Evolutionary conservation across 92 coral and sea anemone genomes (phyloP).

Genomic region (Anthopleura xanthogrammica): DNA sequence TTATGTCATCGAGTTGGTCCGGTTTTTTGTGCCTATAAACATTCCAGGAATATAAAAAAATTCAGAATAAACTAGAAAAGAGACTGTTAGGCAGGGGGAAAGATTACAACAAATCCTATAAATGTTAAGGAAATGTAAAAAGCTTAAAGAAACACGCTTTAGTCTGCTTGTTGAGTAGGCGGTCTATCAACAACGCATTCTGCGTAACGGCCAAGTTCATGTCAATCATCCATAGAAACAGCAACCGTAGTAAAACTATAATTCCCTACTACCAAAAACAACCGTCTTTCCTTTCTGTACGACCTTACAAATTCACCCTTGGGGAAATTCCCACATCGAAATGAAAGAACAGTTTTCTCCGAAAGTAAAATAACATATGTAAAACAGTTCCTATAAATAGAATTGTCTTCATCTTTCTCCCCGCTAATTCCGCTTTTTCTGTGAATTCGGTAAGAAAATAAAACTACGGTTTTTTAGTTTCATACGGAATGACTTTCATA

Average conservation of each 20-base stretch:
- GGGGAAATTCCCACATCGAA: neutral
- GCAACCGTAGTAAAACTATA: neutral
- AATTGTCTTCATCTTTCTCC: neutral
- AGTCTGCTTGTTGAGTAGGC: neutral
- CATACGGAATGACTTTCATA: neutral
- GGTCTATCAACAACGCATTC: neutral
- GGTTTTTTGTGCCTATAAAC: neutral
- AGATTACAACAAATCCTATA: constrained; percentile 13
- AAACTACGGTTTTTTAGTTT: neutral
- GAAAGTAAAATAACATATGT: neutral
- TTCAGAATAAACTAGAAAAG: neutral
- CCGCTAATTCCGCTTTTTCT: constrained; percentile 1
- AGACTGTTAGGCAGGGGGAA: neutral
- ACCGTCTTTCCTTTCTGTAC: neutral
- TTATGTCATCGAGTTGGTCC: neutral
- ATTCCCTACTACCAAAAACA: neutral
- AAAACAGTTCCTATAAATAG: neutral
- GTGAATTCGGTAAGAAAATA: neutral
- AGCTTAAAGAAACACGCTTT: neutral
- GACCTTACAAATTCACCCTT: neutral
- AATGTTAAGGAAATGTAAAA: neutral
- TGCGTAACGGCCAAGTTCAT: constrained; percentile 18
- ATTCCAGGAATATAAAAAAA: neutral
- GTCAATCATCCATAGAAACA: neutral
- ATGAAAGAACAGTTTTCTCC: neutral